Evolutionary conservation across 2,113 vertebrate species (phyloP), one percentile per base, ranked within the genome.

Genomic region (Nycticebus coucang): DNA sequence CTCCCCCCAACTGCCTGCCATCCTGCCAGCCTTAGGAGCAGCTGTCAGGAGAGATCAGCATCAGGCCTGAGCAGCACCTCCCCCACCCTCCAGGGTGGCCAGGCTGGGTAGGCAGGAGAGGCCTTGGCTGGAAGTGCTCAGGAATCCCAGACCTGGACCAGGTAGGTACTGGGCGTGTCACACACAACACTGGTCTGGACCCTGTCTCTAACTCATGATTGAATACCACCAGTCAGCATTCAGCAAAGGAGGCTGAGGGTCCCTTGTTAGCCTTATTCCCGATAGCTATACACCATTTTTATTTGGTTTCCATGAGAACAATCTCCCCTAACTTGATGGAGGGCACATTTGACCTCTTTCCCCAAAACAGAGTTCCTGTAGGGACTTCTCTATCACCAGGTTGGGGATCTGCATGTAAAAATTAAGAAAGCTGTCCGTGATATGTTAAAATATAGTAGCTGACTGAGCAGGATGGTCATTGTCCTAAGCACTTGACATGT

Each of bases 11-110:
- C 78, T n/a, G 66, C 75, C 59, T 75, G 45, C 0, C 0, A 71
- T 95, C 93, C 97, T 95, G 97, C 97, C 97, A 96, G 97, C 96
- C 91, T 88, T 84, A 87, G 97, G 81, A 97, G 97, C 98, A 57
- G 97, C 98, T 99, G 98, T 99, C 98, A 98, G 97, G 97, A 81
- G 89, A 89, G 94, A 98, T 98, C 98, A 98, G 98, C 91, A 96
- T 98, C 98, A 97, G 91, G 97, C 90, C 97, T 35, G 93, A 93
- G 91, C 68, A 71, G 92, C 83, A 33, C 95, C 94, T 96, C 96
- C 97, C 96, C 97, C 95, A 86, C 17, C 17, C 28, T 45, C 84
- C 8, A 22, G n/a, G 60, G 71, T 71, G 50, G 82, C 22, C 28
- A 81, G 35, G 41, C 93, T 33, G 33, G 83, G 66, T 33, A 78